Conservation (phyloP, 2,113 vertebrate species). For the Ptychochromis oligacanthus region DNA sequence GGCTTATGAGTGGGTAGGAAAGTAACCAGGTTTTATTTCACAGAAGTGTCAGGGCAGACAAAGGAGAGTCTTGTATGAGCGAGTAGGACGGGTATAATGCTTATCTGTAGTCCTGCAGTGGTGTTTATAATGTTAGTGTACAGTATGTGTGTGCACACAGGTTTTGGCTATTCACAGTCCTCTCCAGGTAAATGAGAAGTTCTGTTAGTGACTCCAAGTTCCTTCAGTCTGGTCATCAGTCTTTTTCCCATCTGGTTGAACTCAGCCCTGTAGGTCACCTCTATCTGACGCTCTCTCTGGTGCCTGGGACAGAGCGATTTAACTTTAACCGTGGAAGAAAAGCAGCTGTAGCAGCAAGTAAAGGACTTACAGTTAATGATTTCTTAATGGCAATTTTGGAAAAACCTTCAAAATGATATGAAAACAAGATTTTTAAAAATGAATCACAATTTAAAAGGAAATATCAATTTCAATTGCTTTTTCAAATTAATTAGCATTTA, state of each 20-base stretch:
- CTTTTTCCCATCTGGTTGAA: slow-evolving; percentile 35
- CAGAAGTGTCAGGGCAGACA: slow-evolving; percentile 15
- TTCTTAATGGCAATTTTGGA: neutral
- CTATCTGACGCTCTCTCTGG: slow-evolving; percentile 16
- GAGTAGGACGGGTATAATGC: slow-evolving; percentile 14
- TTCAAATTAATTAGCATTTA: neutral
- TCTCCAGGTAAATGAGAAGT: neutral
- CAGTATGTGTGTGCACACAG: neutral
- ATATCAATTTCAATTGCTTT: neutral
- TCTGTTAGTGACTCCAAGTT: neutral
- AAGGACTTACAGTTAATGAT: neutral
- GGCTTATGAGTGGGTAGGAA: slow-evolving; percentile 46
- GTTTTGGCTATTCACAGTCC: neutral
- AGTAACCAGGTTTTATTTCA: slow-evolving; percentile 39
- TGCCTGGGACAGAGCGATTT: slow-evolving; percentile 35
- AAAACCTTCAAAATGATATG: neutral
- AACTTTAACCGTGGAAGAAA: neutral
- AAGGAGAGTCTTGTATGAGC: neutral
- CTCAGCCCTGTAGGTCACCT: slow-evolving; percentile 20
- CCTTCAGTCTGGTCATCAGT: slow-evolving; percentile 32
- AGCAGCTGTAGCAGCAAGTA: neutral
- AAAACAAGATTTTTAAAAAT: neutral
- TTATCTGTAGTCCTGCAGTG: neutral
- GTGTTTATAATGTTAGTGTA: neutral
- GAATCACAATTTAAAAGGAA: neutral